A percentile compares a stretch with the other conserved stretches of the same genome.
These are phyloP conservation scores for Scophthalmus maximus DNA, from an alignment of 2,113 vertebrate species.

Conservation along the genomic window DNA sequence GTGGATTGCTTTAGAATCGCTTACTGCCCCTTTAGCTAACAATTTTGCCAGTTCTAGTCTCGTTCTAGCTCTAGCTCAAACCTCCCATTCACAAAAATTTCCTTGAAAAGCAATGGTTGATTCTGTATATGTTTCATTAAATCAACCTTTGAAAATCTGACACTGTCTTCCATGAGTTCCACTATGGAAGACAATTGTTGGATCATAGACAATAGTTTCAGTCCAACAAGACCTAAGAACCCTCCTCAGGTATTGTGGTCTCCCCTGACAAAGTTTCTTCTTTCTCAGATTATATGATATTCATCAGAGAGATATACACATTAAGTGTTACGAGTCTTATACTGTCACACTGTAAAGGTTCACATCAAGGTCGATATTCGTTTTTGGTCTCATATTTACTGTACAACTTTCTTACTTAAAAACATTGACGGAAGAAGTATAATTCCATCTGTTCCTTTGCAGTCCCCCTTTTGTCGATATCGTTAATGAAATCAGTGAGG, in stretches of 20 bases:
- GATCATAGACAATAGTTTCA: background rate
- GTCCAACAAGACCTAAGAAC: no score
- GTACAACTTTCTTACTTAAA: background rate
- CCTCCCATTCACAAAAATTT: no score
- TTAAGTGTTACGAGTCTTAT: background rate
- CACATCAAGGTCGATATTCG: background rate
- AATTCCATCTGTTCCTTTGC: background rate
- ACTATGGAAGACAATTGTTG: background rate
- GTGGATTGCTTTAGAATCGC: no score
- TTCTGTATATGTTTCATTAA: background rate
- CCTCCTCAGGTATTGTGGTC: no score
- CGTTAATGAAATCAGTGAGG: background rate
- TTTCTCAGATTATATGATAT: background rate
- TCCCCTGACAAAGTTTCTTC: no score
- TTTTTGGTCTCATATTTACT: background rate
- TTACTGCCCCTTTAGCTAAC: no score
- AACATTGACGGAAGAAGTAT: background rate
- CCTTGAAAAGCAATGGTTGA: no score
- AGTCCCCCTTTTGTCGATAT: slow-evolving; percentile 5
- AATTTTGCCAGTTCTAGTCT: no score
- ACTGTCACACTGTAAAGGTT: background rate
- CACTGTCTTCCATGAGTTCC: no score
- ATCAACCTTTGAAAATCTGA: background rate
- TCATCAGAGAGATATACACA: background rate
- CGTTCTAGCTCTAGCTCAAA: no score